Evolutionary conservation across 2,888 invertebrate genomes (phyloP).

Genomic region (Molorchus minor): DNA sequence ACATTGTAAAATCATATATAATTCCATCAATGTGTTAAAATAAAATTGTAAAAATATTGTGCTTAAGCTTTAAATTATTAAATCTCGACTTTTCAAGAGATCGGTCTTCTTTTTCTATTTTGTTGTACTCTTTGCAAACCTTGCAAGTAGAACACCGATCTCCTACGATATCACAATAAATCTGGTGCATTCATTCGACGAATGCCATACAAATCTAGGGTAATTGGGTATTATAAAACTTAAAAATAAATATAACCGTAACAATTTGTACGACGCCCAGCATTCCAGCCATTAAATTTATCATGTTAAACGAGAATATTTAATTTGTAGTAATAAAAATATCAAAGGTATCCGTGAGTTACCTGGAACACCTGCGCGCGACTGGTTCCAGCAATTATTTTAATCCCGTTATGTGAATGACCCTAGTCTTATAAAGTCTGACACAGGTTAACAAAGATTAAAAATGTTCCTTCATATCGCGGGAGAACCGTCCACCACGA

Average conservation of each 20-base stretch:
- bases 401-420: conserved; percentile 46
- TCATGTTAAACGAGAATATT: conserved; percentile 36
- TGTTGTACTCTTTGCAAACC: no score
- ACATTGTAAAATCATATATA: no score
- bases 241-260: background rate
- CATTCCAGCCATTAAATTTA: conserved; percentile 38
- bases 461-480: conserved; percentile 38
- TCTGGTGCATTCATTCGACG: no score
- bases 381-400: conserved; percentile 41
- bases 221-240: no score
- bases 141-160: no score
- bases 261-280: conserved; percentile 27
- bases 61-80: no score
- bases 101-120: no score
- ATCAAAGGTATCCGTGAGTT: conserved; percentile 43
- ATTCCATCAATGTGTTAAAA: no score
- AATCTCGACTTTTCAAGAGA: no score
- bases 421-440: conserved; percentile 36
- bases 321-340: conserved; percentile 46
- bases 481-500: background rate
- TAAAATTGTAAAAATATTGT: no score
- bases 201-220: no score
- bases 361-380: conserved; percentile 44
- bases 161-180: no score
- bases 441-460: conserved; percentile 41